Evolutionary conservation across 2,797 vertebrate genomes (phyloP).

Genomic region (Poeciliopsis infans): DNA sequence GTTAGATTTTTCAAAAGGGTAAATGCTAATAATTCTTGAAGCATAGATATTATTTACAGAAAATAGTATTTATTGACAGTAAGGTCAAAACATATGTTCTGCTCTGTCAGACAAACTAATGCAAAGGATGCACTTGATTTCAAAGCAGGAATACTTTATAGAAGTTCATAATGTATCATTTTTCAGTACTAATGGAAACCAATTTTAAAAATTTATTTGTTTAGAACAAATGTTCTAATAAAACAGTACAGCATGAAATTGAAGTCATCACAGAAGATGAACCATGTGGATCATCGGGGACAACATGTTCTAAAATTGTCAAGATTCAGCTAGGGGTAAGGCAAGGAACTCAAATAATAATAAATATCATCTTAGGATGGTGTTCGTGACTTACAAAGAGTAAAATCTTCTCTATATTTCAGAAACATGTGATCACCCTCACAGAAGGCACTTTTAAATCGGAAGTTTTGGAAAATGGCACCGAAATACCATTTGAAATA

Average conservation of each 20-base stretch:
- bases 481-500: constrained; percentile 53
- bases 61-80: too few species aligned
- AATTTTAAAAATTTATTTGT: constrained; percentile 13
- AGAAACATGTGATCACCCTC: constrained; percentile 77
- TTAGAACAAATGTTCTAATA: constrained; percentile 88
- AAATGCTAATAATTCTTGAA: too few species aligned
- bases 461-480: constrained; percentile 32
- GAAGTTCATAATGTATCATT: neutral
- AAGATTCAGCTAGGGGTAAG: constrained; percentile 89
- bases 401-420: constrained; percentile 25
- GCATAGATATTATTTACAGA: neutral
- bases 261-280: constrained; percentile 91
- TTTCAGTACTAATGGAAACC: neutral
- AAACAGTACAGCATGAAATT: constrained; percentile 77
- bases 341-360: neutral
- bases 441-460: constrained; percentile 58
- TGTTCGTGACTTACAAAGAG: neutral
- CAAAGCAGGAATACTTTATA: too few species aligned
- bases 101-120: too few species aligned
- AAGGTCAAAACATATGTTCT: too few species aligned
- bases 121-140: neutral
- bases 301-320: constrained; percentile 92
- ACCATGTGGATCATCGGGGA: constrained; percentile 90
- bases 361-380: too few species aligned
- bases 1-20: too few species aligned